Evolutionary conservation across 2,797 vertebrate genomes (phyloP), one percentile per base, ranked within the genome.

Genomic region (Oryzias sinensis): DNA sequence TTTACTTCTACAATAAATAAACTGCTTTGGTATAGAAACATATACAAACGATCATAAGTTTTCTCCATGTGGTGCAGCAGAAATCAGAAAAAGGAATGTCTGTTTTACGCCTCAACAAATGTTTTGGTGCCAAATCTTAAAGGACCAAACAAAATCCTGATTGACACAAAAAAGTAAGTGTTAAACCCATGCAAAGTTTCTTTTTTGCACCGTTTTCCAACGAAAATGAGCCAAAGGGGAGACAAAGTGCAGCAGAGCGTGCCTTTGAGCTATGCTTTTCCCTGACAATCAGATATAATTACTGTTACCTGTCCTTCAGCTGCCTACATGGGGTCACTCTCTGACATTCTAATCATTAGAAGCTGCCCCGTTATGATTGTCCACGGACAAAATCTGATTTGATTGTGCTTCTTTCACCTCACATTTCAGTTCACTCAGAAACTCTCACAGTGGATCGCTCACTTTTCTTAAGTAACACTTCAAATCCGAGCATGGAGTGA

Each of bases 241-340:
- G 43, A 68, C 41, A 59, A 56, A 70, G 73, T 45, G 56, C 55
- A 76, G 52, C 62, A 61, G 43, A 68, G 50, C 55, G 67, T 43
- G 49, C 62, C 64, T 80, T 74, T 66, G 52, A 68, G 72, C 65
- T 63, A 22, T 6, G 66, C 59, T 74, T 77, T 56, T 68, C 52
- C 53, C 63, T 59, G 53, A 67, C 43, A 80, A 80, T 80, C 68
- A 67, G 60, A 78, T 65, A 65, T 79, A 79, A 86, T 83, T 70
- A 79, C 54, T 49, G 56, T 81, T 65, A 76, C 74, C 72, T 54
- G 57, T 79, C 69, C 79, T 77, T 78, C 77, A 77, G 44, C 70
- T 62, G 50, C 73, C 76, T 64, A 82, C 75, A 74, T 55, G 49
- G 62, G 77, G 68, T 76, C 79, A 69, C 57, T 60, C 64, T 70